Conservation (phyloP, 2,797 vertebrate genomes). For the Rousettus madagascariensis region DNA sequence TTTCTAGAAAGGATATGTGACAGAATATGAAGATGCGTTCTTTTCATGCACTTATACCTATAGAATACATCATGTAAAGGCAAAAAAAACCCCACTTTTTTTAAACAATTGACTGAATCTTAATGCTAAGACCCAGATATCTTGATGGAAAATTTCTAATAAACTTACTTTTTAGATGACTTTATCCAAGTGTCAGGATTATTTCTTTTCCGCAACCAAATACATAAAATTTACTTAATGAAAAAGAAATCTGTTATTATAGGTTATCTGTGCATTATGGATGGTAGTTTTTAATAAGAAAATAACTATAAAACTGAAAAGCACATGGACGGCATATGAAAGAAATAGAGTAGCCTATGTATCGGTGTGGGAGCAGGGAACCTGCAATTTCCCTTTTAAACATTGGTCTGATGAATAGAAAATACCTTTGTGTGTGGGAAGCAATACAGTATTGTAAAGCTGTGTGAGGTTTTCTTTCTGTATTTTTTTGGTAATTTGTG, state of each 20-base stretch:
- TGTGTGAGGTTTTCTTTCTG: neutral
- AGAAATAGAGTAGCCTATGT: neutral
- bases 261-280: slow-evolving; percentile 1
- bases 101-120: neutral
- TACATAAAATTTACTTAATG: neutral
- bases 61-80: neutral
- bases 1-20: neutral
- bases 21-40: neutral
- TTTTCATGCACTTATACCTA: neutral
- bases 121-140: neutral
- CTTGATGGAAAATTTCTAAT: neutral
- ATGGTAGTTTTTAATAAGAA: slow-evolving; percentile 1
- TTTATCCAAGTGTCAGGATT: neutral
- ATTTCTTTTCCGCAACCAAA: neutral
- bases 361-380: neutral
- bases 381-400: neutral
- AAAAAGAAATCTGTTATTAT: neutral
- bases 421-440: neutral
- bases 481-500: neutral
- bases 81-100: neutral
- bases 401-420: neutral
- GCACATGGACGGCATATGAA: neutral
- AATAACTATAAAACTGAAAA: neutral
- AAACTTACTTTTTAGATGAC: slow-evolving; percentile 27
- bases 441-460: neutral